Base-by-base conservation (phyloP, 2,888 invertebrate species). In the Aradus depressus region DNA sequence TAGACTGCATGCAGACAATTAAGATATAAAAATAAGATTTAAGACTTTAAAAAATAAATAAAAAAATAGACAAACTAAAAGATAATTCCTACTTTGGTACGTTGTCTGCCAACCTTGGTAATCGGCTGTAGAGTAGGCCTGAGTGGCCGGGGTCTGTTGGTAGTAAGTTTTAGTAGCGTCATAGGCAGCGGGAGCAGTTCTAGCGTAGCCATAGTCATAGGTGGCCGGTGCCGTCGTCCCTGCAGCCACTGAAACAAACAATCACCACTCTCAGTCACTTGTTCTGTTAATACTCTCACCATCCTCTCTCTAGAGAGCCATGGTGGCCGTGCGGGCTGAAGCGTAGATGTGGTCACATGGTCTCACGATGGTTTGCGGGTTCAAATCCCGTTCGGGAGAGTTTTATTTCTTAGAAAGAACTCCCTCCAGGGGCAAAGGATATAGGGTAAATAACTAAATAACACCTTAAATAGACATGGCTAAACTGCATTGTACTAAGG, bases 131-230 rank as follows among this genome's bases (percentile, higher is more conserved):
- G 81, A 78, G 66, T 82, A 79, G 50, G 76, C 70, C 19, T 53
- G 53, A 6, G 56, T 51, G 19, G 56, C 56, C 25, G 51, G 41
- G 43, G 79, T 76, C 68, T 87, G 88, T 68, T 86, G 87, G 68
- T 87, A 86, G 56, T 82, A 83, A 2, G 85, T 81, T 70, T 88
- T 85, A 63, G 83, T 81, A 12, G 87, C 82, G 72, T 85, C 86
- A 73, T 85, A 84, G 39, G 82, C 76, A 45, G 77, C 75, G 12
- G 71, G 71, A 50, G 78, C 73, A 57, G 75, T 69, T 53, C 75
- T 73, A 59, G 78, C 78, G 70, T 81, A 81, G 43, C 79, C 58
- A 70, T 80, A 80, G 62, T 80, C 80, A 69, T 80, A 81, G 10
- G 78, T 74, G 12, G 80, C 74, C 39, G 77, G 72, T 44, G 77